Percentiles rank a stretch among this genome's conserved stretches.
These are phyloP conservation scores for Leucosticte australis DNA, from an alignment of 2,113 vertebrate genomes.

Conservation along the genomic window DNA sequence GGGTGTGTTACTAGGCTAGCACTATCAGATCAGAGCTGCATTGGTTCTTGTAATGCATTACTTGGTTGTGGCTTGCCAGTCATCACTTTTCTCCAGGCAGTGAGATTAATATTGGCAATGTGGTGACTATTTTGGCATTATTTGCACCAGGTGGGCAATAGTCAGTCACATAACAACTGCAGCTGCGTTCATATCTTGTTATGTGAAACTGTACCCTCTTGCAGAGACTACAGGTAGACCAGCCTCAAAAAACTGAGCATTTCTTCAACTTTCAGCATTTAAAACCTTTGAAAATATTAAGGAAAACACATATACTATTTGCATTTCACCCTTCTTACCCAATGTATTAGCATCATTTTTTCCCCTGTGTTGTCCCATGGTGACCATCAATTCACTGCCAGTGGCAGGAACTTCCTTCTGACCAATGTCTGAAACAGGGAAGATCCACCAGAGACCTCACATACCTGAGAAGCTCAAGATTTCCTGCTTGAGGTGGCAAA, in stretches of 20 bases:
- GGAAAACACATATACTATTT: background rate
- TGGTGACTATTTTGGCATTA: background rate
- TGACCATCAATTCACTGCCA: background rate
- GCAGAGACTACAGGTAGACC: background rate
- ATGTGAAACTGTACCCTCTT: background rate
- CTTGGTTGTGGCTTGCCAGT: background rate
- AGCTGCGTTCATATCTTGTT: background rate
- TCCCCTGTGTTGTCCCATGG: background rate
- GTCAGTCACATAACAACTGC: background rate
- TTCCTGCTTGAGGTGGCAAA: background rate
- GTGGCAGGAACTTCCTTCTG: background rate
- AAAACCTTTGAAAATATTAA: background rate
- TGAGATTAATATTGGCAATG: background rate
- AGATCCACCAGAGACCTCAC: background rate
- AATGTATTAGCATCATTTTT: background rate
- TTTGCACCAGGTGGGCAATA: background rate
- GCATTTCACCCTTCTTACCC: background rate
- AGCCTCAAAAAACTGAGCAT: background rate
- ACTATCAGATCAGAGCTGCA: background rate
- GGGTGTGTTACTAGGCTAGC: background rate
- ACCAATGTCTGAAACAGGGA: background rate
- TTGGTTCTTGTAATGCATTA: background rate
- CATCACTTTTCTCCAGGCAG: background rate
- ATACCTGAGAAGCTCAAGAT: rapidly evolving
- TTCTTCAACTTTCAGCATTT: background rate